A percentile compares a stretch with the other conserved stretches of the same genome.
Evolutionary conservation across 2,113 vertebrate species (phyloP).

Genomic region (Dicaeum eximium): DNA sequence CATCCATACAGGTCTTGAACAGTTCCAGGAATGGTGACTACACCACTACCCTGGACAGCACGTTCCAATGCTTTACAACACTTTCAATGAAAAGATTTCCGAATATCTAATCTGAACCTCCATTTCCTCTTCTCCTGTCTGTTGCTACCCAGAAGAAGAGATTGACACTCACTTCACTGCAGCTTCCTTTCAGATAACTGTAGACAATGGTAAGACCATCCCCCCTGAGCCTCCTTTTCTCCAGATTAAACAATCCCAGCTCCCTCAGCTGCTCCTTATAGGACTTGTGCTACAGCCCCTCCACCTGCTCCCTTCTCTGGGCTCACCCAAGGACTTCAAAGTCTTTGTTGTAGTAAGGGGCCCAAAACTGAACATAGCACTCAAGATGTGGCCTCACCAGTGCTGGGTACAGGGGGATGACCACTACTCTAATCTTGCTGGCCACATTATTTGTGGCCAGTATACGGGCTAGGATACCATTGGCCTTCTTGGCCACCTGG

Average conservation of each 20-base stretch:
- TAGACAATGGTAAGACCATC: not conserved
- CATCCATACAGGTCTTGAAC: not conserved
- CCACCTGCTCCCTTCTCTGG: not conserved
- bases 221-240: accelerated
- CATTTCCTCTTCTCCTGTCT: not conserved
- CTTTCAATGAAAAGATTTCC: not conserved
- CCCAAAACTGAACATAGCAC: not conserved
- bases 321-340: not conserved
- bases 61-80: not conserved
- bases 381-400: not conserved
- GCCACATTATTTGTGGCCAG: not conserved
- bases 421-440: not conserved
- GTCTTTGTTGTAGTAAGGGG: not conserved
- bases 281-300: not conserved
- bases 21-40: not conserved
- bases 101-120: not conserved
- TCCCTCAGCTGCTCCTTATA: not conserved
- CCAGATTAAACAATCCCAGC: not conserved
- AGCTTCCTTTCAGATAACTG: not conserved
- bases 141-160: not conserved
- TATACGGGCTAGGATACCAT: not conserved
- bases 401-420: not conserved
- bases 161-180: not conserved
- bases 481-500: not conserved
- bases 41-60: not conserved